A percentile compares a stretch with the other conserved stretches of the same genome.
Evolutionary conservation across 2,113 vertebrate species (phyloP).

Genomic region (Scophthalmus maximus): DNA sequence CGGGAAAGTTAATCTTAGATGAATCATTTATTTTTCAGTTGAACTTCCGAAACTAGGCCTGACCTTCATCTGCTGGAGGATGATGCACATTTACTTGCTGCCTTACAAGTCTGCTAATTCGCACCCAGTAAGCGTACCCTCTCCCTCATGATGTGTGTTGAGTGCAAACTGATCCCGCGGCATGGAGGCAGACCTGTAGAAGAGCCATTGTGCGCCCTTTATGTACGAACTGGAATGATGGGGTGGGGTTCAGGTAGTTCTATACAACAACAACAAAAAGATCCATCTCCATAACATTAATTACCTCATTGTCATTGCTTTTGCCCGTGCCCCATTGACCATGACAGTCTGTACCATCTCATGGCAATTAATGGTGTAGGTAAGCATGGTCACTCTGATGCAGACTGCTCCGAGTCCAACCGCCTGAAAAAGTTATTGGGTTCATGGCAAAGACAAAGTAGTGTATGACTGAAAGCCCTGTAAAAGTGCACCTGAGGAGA

Average conservation of each 20-base stretch:
- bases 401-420: slow-evolving; percentile 69
- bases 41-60: slow-evolving; percentile 44
- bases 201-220: slow-evolving; percentile 55
- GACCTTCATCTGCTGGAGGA: slow-evolving; percentile 54
- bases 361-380: slow-evolving; percentile 60
- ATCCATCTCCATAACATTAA: slow-evolving; percentile 66
- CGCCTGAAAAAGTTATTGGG: slow-evolving; percentile 26
- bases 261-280: slow-evolving; percentile 30
- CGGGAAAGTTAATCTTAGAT: slow-evolving; percentile 23
- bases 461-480: slow-evolving; percentile 15
- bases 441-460: slow-evolving; percentile 25
- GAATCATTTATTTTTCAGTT: slow-evolving; percentile 41
- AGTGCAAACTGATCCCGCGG: slow-evolving; percentile 50
- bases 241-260: slow-evolving; percentile 52
- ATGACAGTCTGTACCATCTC: slow-evolving; percentile 63
- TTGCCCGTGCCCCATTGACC: slow-evolving; percentile 55
- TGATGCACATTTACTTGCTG: slow-evolving; percentile 47
- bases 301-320: slow-evolving; percentile 74
- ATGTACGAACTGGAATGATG: slow-evolving; percentile 54
- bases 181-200: slow-evolving; percentile 67
- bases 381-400: slow-evolving; percentile 70
- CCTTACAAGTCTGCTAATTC: slow-evolving; percentile 68
- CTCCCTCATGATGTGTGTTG: slow-evolving; percentile 42
- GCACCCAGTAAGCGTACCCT: slow-evolving; percentile 18
- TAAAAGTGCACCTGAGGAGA: slow-evolving; percentile 36